Conservation (phyloP, 2,888 invertebrate species). For the Bembecia ichneumoniformis region DNA sequence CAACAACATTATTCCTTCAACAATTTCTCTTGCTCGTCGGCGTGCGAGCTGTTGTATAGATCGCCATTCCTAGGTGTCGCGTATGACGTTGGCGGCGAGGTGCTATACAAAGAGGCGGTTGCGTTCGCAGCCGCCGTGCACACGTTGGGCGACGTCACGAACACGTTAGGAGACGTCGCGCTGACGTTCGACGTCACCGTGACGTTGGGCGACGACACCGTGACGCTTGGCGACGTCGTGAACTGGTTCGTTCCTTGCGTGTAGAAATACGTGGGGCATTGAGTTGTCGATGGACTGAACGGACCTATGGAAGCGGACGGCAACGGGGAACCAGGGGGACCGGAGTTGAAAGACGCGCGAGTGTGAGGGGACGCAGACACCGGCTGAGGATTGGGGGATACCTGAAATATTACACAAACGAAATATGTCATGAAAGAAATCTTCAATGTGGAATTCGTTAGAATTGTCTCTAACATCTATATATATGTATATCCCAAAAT, state of each 20-base stretch:
- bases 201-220: not conserved
- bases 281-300: not conserved
- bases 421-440: not conserved
- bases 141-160: not conserved
- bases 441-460: too few species aligned
- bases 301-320: conserved; percentile 4
- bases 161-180: not conserved
- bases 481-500: too few species aligned
- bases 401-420: conserved; percentile 25
- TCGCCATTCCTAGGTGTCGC: conserved; percentile 29
- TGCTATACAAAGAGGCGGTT: not conserved
- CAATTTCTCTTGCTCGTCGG: conserved; percentile 51
- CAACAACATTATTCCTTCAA: conserved; percentile 23
- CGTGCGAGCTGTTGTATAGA: conserved; percentile 21
- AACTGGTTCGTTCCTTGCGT: not conserved
- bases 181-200: not conserved
- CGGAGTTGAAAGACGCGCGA: conserved; percentile 33
- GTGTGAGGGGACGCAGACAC: conserved; percentile 46
- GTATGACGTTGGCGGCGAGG: not conserved
- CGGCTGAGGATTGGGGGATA: conserved; percentile 49
- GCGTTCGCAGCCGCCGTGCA: not conserved
- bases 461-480: too few species aligned
- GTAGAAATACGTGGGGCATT: not conserved
- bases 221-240: not conserved
- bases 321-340: conserved; percentile 22